Evolutionary conservation across 2,888 invertebrate genomes (phyloP).

Genomic region (Lithophane ornitopus): DNA sequence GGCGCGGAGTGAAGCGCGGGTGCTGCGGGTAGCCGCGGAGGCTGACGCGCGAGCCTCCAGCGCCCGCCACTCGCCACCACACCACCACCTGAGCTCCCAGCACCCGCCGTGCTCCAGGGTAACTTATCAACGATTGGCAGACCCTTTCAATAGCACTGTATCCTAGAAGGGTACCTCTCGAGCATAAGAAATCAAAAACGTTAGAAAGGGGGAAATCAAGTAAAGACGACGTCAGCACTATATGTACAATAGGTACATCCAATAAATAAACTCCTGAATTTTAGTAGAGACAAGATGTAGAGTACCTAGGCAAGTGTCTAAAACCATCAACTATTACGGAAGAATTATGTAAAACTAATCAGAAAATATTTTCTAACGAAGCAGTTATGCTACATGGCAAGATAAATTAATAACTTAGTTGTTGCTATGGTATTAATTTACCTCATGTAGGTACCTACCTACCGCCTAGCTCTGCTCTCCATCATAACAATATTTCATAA

Average conservation of each 20-base stretch:
- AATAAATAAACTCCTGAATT: background rate
- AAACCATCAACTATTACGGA: background rate
- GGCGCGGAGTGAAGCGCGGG: conserved; percentile 76
- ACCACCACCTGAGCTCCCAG: conserved; percentile 19
- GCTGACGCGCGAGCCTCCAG: conserved; percentile 60
- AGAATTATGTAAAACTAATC: conserved; percentile 9
- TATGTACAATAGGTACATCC: background rate
- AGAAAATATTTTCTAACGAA: background rate
- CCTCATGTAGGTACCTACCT: background rate
- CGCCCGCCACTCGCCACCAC: conserved; percentile 27
- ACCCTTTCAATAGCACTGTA: background rate
- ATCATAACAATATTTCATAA: conserved; percentile 32
- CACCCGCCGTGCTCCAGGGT: conserved; percentile 30
- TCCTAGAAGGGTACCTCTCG: background rate
- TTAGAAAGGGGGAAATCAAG: background rate
- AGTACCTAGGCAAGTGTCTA: background rate
- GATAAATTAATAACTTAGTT: conserved; percentile 18
- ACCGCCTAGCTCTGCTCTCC: background rate
- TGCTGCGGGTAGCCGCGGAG: conserved; percentile 53
- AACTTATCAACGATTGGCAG: conserved; percentile 2
- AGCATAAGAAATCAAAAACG: background rate
- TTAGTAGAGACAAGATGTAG: background rate
- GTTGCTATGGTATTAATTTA: conserved; percentile 24
- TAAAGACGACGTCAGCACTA: background rate
- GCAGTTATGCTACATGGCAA: conserved; percentile 7